Evolutionary conservation across 1,140 invertebrate genomes (phyloP).

Genomic region (Solenopsis fugax): DNA sequence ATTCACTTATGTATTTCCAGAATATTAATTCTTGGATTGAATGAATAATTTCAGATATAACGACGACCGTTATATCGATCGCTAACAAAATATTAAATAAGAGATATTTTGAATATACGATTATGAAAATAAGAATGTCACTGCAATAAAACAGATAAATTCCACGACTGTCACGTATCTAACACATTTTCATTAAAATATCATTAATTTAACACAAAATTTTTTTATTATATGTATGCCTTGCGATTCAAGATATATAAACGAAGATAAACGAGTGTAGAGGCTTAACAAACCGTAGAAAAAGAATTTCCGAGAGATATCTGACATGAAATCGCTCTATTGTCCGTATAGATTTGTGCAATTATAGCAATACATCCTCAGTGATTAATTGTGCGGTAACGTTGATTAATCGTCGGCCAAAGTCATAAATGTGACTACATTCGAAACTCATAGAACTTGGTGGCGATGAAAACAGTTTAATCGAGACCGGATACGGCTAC

Average conservation of each 20-base stretch:
- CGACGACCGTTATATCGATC: neutral
- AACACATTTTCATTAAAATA: neutral
- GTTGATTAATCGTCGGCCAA: constrained; percentile 66
- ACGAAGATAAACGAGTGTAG: constrained; percentile 16
- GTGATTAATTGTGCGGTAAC: constrained; percentile 65
- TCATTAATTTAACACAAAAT: neutral
- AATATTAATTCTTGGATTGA: constrained; percentile 17
- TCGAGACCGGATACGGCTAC: constrained; percentile 60
- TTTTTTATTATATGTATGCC: constrained; percentile 3
- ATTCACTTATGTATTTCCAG: neutral
- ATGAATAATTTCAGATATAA: neutral
- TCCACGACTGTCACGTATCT: no score
- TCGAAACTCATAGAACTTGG: neutral
- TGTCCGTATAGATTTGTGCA: constrained; percentile 51
- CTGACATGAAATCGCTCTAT: constrained; percentile 53
- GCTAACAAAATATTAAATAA: constrained; percentile 15
- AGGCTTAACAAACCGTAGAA: neutral
- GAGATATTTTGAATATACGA: neutral
- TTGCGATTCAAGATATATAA: constrained; percentile 16
- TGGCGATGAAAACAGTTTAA: constrained; percentile 55
- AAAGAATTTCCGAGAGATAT: constrained; percentile 6
- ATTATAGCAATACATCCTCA: constrained; percentile 43
- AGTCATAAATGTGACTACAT: neutral
- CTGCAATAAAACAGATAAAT: neutral
- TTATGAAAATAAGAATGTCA: neutral